phyloP scores from a whole-genome alignment of 2,888 invertebrate species.

The Dasypogon diadema region DNA sequence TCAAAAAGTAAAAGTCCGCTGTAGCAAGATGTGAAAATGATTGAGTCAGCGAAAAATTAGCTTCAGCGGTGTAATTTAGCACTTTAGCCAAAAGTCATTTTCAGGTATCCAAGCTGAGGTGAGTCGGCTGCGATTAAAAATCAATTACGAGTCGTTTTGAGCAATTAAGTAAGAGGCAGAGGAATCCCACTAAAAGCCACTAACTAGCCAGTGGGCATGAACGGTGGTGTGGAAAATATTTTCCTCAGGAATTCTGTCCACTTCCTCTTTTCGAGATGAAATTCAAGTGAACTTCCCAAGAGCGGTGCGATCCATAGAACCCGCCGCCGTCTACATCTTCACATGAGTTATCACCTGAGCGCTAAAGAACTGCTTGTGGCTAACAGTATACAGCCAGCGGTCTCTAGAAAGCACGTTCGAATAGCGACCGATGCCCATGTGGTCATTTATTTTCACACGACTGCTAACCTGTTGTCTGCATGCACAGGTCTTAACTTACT shows the following conservation, averaged over 20 bases:
- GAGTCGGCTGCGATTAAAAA: slow-evolving; percentile 48
- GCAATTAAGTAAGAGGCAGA: slow-evolving; percentile 45
- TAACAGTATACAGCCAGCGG: slow-evolving; percentile 34
- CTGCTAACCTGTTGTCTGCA: slow-evolving; percentile 49
- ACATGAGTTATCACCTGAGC: slow-evolving; percentile 42
- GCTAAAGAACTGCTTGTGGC: slow-evolving; percentile 43
- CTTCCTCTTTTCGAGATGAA: slow-evolving; percentile 15
- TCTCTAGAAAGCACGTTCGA: slow-evolving; percentile 17
- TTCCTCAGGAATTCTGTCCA: slow-evolving; percentile 39
- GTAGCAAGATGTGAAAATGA: no score
- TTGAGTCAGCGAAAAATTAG: neutral
- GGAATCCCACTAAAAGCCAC: slow-evolving; percentile 47
- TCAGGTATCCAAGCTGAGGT: slow-evolving; percentile 23
- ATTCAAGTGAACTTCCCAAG: slow-evolving; percentile 34
- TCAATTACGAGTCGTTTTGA: slow-evolving; percentile 50
- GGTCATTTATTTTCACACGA: slow-evolving; percentile 51
- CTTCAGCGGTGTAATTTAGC: slow-evolving; percentile 16
- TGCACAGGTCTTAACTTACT: slow-evolving; percentile 36
- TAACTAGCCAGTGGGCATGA: slow-evolving; percentile 40
- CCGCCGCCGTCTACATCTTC: slow-evolving; percentile 16
- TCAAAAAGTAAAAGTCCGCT: no score
- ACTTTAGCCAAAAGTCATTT: slow-evolving; percentile 32
- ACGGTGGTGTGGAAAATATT: slow-evolving; percentile 27
- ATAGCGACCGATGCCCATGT: slow-evolving; percentile 32
- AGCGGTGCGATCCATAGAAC: neutral